Evolutionary conservation across 2,888 invertebrate species (phyloP).

Genomic region (Gymnosoma rotundatum): DNA sequence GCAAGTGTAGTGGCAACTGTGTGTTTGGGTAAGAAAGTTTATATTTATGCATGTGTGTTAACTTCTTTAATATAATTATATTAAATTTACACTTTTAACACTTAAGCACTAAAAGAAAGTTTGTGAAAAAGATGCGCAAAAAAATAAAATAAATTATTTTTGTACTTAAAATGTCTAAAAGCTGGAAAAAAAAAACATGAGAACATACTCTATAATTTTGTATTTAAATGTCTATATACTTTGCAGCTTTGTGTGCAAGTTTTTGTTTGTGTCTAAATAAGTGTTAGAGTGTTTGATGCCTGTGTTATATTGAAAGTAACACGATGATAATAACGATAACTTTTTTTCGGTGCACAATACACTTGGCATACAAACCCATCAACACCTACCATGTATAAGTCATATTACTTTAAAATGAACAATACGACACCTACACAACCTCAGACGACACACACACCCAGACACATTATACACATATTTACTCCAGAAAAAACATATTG

Average conservation of each 20-base stretch:
- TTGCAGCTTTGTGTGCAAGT: neutral
- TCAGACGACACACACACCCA: neutral
- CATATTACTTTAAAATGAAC: neutral
- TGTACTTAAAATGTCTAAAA: constrained; percentile 17
- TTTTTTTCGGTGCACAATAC: neutral
- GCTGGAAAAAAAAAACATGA: neutral
- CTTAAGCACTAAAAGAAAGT: constrained; percentile 45
- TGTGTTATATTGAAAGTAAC: neutral
- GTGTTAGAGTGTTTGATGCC: neutral
- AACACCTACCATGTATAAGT: constrained; percentile 8
- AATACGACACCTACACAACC: neutral
- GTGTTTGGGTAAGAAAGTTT: neutral
- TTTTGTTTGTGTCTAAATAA: neutral
- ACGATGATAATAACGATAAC: neutral
- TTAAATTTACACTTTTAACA: constrained; percentile 66
- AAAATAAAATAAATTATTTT: constrained; percentile 48
- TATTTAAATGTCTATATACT: neutral
- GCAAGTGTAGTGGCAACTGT: constrained; percentile 19
- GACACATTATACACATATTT: neutral
- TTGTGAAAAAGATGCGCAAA: constrained; percentile 22
- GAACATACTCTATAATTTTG: neutral
- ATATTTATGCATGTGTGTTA: constrained; percentile 4
- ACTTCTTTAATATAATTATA: constrained; percentile 64
- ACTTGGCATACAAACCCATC: constrained; percentile 19
- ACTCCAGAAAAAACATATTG: constrained; percentile 41